A percentile compares a stretch with the other conserved stretches of the same genome.
Conservation (phyloP, 1,140 invertebrate species). For the Ctenoplectra terminalis region DNA sequence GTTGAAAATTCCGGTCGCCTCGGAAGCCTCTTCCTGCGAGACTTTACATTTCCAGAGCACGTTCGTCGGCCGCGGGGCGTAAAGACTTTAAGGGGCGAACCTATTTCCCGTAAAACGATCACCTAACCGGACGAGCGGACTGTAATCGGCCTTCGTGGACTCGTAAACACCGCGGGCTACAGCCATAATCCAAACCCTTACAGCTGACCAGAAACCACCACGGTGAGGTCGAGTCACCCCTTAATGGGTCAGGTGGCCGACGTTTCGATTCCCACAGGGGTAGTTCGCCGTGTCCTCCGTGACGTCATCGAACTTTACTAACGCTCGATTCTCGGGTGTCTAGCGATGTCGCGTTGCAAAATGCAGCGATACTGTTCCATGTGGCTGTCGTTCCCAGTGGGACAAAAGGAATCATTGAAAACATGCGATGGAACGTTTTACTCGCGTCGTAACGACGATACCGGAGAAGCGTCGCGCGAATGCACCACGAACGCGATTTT, state of each 20-base stretch:
- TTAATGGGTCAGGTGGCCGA: constrained; percentile 74
- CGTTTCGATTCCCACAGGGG: constrained; percentile 67
- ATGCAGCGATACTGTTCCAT: constrained; percentile 9
- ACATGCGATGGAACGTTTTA: background rate
- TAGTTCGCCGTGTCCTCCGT: constrained; percentile 56
- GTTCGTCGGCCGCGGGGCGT: constrained; percentile 16
- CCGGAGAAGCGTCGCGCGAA: background rate
- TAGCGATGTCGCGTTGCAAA: background rate
- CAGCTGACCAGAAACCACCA: constrained; percentile 69
- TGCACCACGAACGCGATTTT: constrained; percentile 19
- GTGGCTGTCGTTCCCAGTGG: too few relatives aligned
- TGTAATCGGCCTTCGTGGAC: constrained; percentile 76
- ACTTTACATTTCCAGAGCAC: constrained; percentile 40
- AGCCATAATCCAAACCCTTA: constrained; percentile 71
- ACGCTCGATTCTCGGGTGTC: background rate
- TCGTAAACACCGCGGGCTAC: constrained; percentile 73
- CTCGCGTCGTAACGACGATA: too few relatives aligned
- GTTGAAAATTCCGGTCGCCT: constrained; percentile 6
- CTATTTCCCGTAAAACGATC: constrained; percentile 64
- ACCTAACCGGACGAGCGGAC: constrained; percentile 50
- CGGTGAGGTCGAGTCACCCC: constrained; percentile 45
- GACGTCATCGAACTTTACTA: constrained; percentile 66
- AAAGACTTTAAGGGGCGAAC: constrained; percentile 42
- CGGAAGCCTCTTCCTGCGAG: too few relatives aligned
- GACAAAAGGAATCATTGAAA: constrained; percentile 21